These are phyloP conservation scores for Myotis vivesi DNA, from an alignment of 2,797 vertebrate genomes.

Conservation along the genomic window DNA sequence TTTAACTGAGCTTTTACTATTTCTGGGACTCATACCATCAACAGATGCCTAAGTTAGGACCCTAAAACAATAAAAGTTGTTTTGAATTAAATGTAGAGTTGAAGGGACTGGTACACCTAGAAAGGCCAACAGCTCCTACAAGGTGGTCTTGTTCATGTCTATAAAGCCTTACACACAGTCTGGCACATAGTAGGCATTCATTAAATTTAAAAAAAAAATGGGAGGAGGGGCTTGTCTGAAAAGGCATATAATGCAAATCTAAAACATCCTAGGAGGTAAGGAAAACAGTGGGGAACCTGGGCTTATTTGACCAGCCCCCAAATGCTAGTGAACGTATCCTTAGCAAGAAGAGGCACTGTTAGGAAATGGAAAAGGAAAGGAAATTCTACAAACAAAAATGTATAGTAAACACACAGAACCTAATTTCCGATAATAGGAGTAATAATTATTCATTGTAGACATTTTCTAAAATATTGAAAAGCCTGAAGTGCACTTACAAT, in stretches of 20 bases:
- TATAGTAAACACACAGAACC: background rate
- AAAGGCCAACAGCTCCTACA: background rate
- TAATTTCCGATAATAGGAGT: constrained; percentile 4
- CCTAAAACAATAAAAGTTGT: constrained; percentile 26
- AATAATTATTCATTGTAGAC: background rate
- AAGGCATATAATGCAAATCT: background rate
- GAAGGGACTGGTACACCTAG: background rate
- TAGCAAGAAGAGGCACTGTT: background rate
- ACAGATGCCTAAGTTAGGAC: background rate
- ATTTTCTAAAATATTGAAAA: constrained; percentile 49
- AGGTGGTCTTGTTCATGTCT: background rate
- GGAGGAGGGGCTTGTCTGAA: background rate
- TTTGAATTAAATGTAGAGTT: constrained; percentile 35
- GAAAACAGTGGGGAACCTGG: background rate
- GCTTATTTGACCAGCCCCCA: background rate
- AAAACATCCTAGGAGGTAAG: background rate
- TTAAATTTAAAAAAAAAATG: background rate
- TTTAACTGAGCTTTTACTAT: constrained; percentile 78
- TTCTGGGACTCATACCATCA: constrained; percentile 73
- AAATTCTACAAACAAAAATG: background rate
- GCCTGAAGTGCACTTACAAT: background rate
- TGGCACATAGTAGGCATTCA: background rate
- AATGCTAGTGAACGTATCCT: background rate
- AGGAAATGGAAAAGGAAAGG: background rate
- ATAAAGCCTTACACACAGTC: background rate